Base-by-base conservation (phyloP, 2,797 vertebrate genomes). In the Mastacembelus armatus region DNA sequence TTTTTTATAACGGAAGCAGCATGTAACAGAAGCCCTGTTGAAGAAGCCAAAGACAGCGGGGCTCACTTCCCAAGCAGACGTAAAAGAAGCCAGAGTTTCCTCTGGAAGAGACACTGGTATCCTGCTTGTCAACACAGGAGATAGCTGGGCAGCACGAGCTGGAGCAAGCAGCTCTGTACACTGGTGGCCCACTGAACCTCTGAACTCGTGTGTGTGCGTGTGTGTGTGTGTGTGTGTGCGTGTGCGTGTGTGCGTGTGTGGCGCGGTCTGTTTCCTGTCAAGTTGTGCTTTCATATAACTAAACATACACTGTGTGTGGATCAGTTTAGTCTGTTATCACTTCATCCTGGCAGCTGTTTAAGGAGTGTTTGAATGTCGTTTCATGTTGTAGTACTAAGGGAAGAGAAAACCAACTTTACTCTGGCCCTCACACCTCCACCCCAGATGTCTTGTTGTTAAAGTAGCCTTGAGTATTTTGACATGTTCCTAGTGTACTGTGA, bases 71-170 rank as follows among this genome's bases (percentile, higher is more conserved):
- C 68, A 72, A 48, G 81, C 83, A 88, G 86, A 89, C 40, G 69
- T 90, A 84, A 91, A 86, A 90, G 85, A 91, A 89, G 85, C 82
- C 91, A 91, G 88, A 89, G 75, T 83, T 93, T 92, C 90, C 88
- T 90, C 77, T 88, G 72, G 76, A 80, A 80, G 88, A 90, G 81
- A 92, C 86, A 74, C 83, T 83, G 80, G 82, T 91, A 86, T 91
- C 88, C 89, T 78, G 76, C 84, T 65, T 90, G 91, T 93, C 88
- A 89, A 84, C 91, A 92, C 88, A 89, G 86, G 86, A 91, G 80
- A 86, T 67, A 74, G 58, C 83, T 47, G 76, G 81, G 81, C 74
- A 75, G 83, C 18, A 16, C 60, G 80, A 70, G 66, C 77, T 16
- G 38, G 42, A 77, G 81, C 85, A 80, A 83, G 56, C 49, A 30